Percentiles rank a stretch among this genome's conserved stretches.
Conservation (phyloP, 2,888 invertebrate genomes). For the Spisula subtruncata region DNA sequence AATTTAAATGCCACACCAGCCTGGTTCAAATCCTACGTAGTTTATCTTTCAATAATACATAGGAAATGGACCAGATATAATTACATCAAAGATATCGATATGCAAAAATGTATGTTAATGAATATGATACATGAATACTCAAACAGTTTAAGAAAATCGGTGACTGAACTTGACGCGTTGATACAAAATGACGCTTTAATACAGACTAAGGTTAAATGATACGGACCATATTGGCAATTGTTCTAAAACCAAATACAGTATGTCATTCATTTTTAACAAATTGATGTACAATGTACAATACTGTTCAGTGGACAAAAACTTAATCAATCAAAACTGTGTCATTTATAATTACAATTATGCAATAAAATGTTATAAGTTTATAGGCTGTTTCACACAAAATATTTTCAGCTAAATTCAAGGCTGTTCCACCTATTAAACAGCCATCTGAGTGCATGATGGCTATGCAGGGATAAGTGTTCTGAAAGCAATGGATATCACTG, state of each 20-base stretch:
- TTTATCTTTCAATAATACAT: neutral
- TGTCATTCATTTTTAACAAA: neutral
- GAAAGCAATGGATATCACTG: too few relatives aligned
- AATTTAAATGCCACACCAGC: neutral
- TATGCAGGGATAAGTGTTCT: too few relatives aligned
- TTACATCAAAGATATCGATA: neutral
- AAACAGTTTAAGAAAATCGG: neutral
- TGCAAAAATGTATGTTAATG: neutral
- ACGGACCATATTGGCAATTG: too few relatives aligned
- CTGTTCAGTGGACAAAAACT: neutral
- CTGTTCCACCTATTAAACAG: too few relatives aligned
- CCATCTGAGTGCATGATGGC: too few relatives aligned
- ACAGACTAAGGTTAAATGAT: too few relatives aligned
- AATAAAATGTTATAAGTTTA: neutral
- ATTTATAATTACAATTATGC: conserved; percentile 36
- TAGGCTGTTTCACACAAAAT: too few relatives aligned
- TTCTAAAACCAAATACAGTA: too few relatives aligned
- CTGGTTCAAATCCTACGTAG: neutral
- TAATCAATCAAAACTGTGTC: neutral
- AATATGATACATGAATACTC: neutral
- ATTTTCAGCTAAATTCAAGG: too few relatives aligned
- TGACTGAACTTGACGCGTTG: neutral
- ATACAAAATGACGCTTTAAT: too few relatives aligned
- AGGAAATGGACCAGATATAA: conserved; percentile 23
- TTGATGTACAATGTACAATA: neutral